Evolutionary conservation across 92 coral and sea anemone species (phyloP).

Genomic region (Heliopora coerulea): DNA sequence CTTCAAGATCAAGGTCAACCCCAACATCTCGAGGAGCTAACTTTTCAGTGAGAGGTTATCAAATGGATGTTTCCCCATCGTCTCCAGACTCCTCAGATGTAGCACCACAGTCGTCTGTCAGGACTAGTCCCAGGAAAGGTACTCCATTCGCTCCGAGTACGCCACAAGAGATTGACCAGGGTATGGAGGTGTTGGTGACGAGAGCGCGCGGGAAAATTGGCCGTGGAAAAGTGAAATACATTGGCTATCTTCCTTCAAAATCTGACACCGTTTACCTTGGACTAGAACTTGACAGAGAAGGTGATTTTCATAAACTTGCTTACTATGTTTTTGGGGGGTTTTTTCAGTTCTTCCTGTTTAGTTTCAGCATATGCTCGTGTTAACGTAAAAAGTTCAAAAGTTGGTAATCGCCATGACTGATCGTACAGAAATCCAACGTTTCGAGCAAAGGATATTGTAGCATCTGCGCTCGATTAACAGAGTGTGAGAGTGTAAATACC

Average conservation of each 20-base stretch:
- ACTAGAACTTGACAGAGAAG: conserved; percentile 64
- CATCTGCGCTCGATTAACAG: no score
- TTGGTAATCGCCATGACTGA: no score
- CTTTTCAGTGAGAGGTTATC: not conserved
- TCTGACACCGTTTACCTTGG: conserved; percentile 63
- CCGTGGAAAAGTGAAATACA: conserved; percentile 74
- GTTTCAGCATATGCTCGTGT: no score
- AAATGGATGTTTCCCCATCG: conserved; percentile 9
- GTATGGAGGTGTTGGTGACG: conserved; percentile 79
- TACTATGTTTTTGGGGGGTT: no score
- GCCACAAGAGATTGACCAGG: conserved; percentile 60
- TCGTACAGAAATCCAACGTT: no score
- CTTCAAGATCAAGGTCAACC: not conserved
- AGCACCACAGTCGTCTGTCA: not conserved
- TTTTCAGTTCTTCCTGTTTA: no score
- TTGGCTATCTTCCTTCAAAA: conserved; percentile 67
- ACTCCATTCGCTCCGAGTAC: conserved; percentile 67
- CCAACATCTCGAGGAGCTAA: not conserved
- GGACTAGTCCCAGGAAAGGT: conserved; percentile 13
- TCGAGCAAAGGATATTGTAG: no score
- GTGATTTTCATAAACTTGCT: no score
- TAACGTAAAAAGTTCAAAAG: no score
- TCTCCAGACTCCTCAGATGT: not conserved
- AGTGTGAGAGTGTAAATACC: no score
- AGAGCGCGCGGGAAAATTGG: conserved; percentile 74